Evolutionary conservation across 2,797 vertebrate species (phyloP).

Genomic region (Tachyglossus aculeatus): DNA sequence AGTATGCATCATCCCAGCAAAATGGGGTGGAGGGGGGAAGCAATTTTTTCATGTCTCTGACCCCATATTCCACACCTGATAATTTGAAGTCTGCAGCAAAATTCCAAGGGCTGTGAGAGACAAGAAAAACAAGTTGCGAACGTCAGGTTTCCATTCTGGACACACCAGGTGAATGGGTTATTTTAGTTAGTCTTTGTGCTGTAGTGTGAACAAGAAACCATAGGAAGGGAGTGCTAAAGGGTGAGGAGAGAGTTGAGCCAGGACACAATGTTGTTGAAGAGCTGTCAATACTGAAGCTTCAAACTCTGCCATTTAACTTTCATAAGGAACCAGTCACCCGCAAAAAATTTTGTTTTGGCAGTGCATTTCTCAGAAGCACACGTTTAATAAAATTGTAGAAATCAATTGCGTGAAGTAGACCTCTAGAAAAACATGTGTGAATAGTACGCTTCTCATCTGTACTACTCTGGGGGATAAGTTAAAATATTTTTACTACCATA

Average conservation of each 20-base stretch:
- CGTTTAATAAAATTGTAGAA: background rate
- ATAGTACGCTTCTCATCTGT: background rate
- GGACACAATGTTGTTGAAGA: background rate
- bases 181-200: conserved; percentile 22
- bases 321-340: background rate
- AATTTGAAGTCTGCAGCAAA: conserved; percentile 8
- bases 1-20: background rate
- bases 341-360: conserved; percentile 9
- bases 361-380: accelerated
- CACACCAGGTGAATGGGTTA: conserved; percentile 51
- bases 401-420: background rate
- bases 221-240: background rate
- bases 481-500: conserved; percentile 13
- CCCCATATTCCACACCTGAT: background rate
- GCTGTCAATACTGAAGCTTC: background rate
- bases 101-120: conserved; percentile 14
- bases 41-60: conserved; percentile 16
- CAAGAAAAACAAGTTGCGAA: conserved; percentile 22
- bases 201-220: conserved; percentile 2
- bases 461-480: background rate
- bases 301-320: background rate
- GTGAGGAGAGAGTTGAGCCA: conserved; percentile 5
- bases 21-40: background rate
- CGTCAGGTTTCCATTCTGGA: conserved; percentile 31
- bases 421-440: background rate